Base-by-base conservation (phyloP, 2,888 invertebrate species). In the Clitarchus hookeri region DNA sequence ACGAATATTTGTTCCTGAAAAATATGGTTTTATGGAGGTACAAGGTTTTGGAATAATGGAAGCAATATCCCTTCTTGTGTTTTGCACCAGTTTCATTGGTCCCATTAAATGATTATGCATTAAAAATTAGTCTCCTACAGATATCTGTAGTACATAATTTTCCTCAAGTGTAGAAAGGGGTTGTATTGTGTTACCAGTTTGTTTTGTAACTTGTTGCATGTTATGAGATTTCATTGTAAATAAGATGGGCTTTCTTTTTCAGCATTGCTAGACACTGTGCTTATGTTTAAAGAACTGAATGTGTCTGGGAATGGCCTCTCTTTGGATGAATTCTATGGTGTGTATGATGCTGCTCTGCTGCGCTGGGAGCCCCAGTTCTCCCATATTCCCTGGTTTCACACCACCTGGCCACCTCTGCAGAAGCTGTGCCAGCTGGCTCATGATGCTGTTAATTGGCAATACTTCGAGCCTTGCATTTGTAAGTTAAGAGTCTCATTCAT, bases 221-320 rank as follows among this genome's bases (percentile, higher is more conserved):
- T 36, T 36, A 48, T 48, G 48, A 48, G 11, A 16, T 48, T 48
- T 48, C 11, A 11, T 48, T 48, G 48, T 48, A 48, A 48, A 48
- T 48, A 48, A 48, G 16, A 48, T 48, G 48, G 16, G 11, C 48
- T 48, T 48, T 16, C 48, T 86, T 85, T 90, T 90, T 27, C 91
- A 96, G 96, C 93, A 87, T 93, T 94, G 6, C 92, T 95, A 88
- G 97, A 97, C 90, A 94, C 96, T 12, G 94, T 96, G 89, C 92
- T 97, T 88, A 95, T 96, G 93, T 97, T 96, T 92, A 95, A 96
- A 90, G 95, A 96, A 87, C 92, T 97, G 88, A 96, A 97, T 91
- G 92, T 92, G 65, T 94, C 95, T 0, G 93, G 93, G 8, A 93
- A 93, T 12, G 96, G 96, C 4, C 93, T 97, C 53, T 94, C 93